Conservation (phyloP, 2,888 invertebrate species). For the Xanthia togata region DNA sequence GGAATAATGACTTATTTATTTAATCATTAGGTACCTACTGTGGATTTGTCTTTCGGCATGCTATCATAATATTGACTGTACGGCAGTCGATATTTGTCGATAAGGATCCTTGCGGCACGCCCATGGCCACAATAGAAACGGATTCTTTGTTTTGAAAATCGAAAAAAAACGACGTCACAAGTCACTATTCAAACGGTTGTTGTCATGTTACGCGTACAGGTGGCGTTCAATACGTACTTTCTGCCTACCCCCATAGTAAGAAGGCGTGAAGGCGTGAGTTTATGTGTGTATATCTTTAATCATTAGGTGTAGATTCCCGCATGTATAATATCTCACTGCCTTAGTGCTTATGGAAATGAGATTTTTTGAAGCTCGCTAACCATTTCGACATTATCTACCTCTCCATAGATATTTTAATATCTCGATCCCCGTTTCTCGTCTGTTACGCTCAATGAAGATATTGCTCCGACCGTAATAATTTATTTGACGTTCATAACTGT, state of each 20-base stretch:
- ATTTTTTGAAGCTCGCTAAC: slow-evolving; percentile 17
- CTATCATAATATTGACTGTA: too few relatives aligned
- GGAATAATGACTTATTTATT: not conserved
- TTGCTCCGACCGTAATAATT: slow-evolving; percentile 61
- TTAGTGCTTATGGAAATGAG: not conserved
- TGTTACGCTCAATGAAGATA: slow-evolving; percentile 60
- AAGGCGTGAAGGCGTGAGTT: too few relatives aligned
- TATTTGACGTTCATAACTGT: slow-evolving; percentile 66
- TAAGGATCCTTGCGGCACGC: too few relatives aligned
- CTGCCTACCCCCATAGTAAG: too few relatives aligned
- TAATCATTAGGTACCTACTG: not conserved
- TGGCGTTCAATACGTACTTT: too few relatives aligned
- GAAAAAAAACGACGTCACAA: too few relatives aligned
- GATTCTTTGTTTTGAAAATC: too few relatives aligned
- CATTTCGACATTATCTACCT: slow-evolving; percentile 45
- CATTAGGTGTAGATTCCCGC: not conserved
- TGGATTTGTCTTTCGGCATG: too few relatives aligned
- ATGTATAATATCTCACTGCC: not conserved
- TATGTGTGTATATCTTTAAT: not conserved
- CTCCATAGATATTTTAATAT: slow-evolving; percentile 59
- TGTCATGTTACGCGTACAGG: too few relatives aligned
- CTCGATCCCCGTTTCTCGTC: slow-evolving; percentile 44
- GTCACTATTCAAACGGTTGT: too few relatives aligned
- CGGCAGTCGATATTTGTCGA: too few relatives aligned
- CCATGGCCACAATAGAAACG: too few relatives aligned